Conservation (phyloP, 2,113 vertebrate species). For the Zosterops lateralis region DNA sequence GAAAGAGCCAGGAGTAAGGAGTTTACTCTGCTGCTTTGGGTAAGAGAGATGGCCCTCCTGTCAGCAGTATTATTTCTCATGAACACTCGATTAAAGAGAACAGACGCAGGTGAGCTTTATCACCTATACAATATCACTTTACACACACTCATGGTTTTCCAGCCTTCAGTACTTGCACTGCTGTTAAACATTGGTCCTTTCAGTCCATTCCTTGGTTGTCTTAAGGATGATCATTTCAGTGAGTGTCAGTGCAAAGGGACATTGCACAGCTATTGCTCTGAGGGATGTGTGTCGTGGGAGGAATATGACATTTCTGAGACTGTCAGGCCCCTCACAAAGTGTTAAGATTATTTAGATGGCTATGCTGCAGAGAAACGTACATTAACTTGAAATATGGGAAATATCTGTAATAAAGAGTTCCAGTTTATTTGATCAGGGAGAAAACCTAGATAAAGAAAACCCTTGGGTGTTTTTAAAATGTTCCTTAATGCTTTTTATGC, state of each 20-base stretch:
- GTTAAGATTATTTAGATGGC: constrained; percentile 45
- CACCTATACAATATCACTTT: neutral
- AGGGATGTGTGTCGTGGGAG: constrained; percentile 47
- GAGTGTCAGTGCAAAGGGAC: constrained; percentile 21
- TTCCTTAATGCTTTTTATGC: constrained; percentile 40
- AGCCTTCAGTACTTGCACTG: neutral
- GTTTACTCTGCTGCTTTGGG: neutral
- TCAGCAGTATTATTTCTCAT: neutral
- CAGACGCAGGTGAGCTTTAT: neutral
- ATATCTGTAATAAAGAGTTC: constrained; percentile 53
- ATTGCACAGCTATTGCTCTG: constrained; percentile 50
- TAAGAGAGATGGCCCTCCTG: neutral
- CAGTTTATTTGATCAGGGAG: constrained; percentile 49
- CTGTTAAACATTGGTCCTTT: constrained; percentile 18
- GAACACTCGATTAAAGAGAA: neutral
- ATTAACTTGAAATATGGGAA: constrained; percentile 51
- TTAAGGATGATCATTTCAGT: neutral
- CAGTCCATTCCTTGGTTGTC: constrained; percentile 8
- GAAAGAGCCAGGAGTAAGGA: neutral
- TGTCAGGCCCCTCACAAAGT: constrained; percentile 14
- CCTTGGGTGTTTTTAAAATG: constrained; percentile 40
- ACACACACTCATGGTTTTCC: neutral
- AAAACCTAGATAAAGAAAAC: constrained; percentile 36
- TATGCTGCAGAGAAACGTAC: constrained; percentile 8
- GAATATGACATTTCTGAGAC: constrained; percentile 50